Evolutionary conservation across 2,797 vertebrate genomes (phyloP).

Genomic region (Allenopithecus nigroviridis): DNA sequence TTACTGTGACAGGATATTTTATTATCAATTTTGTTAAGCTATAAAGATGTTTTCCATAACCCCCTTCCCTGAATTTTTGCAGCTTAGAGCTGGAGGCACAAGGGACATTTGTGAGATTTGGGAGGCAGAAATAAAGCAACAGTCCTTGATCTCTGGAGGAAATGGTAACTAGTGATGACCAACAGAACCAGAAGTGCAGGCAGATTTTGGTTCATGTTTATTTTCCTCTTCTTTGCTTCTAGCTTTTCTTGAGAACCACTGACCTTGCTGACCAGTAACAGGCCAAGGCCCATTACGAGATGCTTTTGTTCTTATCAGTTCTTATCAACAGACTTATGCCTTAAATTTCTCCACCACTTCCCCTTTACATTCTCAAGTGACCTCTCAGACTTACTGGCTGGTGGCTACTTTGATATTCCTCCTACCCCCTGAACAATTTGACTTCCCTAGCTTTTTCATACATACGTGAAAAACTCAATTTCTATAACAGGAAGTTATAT

Average conservation of each 20-base stretch:
- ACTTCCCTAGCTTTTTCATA: not conserved
- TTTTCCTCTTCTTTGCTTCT: not conserved
- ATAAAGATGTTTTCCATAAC: not conserved
- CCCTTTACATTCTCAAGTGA: accelerated
- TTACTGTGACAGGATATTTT: not conserved
- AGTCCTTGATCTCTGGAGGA: not conserved
- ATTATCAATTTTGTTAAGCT: not conserved
- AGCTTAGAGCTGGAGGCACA: not conserved
- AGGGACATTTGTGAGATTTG: not conserved
- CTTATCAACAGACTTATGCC: not conserved
- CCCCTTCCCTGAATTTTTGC: not conserved
- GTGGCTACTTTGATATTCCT: not conserved
- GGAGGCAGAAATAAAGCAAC: not conserved
- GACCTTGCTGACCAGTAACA: not conserved
- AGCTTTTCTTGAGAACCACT: not conserved
- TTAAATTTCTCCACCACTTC: not conserved
- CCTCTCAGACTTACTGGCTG: not conserved
- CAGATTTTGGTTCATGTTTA: not conserved
- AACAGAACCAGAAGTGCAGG: not conserved
- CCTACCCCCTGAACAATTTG: not conserved
- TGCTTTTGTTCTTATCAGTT: not conserved
- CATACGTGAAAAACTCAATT: not conserved
- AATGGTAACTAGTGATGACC: not conserved
- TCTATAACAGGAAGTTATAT: not conserved
- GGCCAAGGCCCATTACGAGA: not conserved